phyloP scores from a whole-genome alignment of 2,113 vertebrate genomes.

The Microcebus ravelobensis region DNA sequence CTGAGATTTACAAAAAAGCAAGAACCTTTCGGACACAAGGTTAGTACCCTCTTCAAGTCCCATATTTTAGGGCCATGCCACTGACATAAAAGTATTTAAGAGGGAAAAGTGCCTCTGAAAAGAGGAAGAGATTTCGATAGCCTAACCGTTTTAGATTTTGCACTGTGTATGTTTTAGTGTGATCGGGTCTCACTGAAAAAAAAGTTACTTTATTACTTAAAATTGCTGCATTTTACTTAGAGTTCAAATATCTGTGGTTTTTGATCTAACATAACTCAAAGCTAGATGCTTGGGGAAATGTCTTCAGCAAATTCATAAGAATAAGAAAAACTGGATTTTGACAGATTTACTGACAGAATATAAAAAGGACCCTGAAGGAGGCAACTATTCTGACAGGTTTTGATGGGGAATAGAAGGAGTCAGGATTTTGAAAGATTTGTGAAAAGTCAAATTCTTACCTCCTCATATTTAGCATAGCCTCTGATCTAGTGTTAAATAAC shows the following conservation, averaged over 20 bases:
- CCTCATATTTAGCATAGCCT: neutral
- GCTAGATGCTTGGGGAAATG: slow-evolving; percentile 14
- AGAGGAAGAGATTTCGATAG: neutral
- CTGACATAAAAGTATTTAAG: neutral
- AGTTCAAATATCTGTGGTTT: slow-evolving; percentile 17
- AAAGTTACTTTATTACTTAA: neutral
- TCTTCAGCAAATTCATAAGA: slow-evolving; percentile 52
- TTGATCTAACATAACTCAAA: slow-evolving; percentile 2
- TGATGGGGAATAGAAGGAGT: neutral
- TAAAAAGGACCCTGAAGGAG: neutral
- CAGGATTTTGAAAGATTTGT: slow-evolving; percentile 21
- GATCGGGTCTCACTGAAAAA: neutral
- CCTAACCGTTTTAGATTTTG: neutral
- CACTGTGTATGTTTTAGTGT: neutral
- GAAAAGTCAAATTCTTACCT: slow-evolving; percentile 8
- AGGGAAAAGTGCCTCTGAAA: neutral
- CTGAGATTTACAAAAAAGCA: slow-evolving; percentile 44
- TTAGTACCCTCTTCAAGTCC: neutral
- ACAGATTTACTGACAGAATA: slow-evolving; percentile 52
- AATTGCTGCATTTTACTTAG: neutral
- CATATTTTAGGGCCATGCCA: neutral
- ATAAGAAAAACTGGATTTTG: slow-evolving; percentile 50
- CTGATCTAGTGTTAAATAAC: neutral
- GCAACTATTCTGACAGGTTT: slow-evolving; percentile 21
- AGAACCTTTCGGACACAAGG: neutral